Evolutionary conservation across 2,888 invertebrate species (phyloP), one percentile per base, ranked within the genome.

Genomic region (Agrilus cyanescens): DNA sequence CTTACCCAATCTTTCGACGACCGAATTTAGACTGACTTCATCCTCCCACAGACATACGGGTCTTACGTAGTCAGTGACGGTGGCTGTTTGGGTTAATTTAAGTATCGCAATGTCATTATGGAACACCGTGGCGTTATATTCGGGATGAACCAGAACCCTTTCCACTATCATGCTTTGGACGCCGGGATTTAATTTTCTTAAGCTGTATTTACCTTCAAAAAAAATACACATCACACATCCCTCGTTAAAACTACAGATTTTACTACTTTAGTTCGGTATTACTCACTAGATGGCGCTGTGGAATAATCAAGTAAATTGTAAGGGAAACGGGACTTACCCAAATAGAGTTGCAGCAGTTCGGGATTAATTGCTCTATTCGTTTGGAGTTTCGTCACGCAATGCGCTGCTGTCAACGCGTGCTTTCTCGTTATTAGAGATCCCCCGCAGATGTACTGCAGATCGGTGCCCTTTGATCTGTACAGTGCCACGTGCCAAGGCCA

Each of bases 401-500:
- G 79, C 0, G 78, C 79, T 1, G 79, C 79, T 8, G 80, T 80
- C 50, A 80, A 57, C 18, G 79, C 67, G 55, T 75, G 72, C 13
- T 57, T 62, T 44, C 66, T 65, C 0, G 74, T 67, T 4, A 81
- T 70, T 16, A 81, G 65, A 1, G 76, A 76, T 0, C 76, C 79
- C 0, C 81, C 81, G 53, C 81, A 81, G 40, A 74, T 76, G 62
- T 79, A 80, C 44, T 69, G 72, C 35, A 67, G 46, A 45, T 65
- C 59, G 15, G 59, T 53, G 8, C 63, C 65, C 42, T 61, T 60
- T 12, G 54, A 52, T 18, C 55, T 72, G 57, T 78, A 79, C 0
- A 80, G 57, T 0, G 80, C 80, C 12, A 73, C 74, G 58, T 80
- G 80, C 81, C 81, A 81, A 0, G 80, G 80, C 76, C 76, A 80